Conservation (phyloP, 37 sponge, comb jelly and placozoan species). For the Cliona cf. orientalis region DNA sequence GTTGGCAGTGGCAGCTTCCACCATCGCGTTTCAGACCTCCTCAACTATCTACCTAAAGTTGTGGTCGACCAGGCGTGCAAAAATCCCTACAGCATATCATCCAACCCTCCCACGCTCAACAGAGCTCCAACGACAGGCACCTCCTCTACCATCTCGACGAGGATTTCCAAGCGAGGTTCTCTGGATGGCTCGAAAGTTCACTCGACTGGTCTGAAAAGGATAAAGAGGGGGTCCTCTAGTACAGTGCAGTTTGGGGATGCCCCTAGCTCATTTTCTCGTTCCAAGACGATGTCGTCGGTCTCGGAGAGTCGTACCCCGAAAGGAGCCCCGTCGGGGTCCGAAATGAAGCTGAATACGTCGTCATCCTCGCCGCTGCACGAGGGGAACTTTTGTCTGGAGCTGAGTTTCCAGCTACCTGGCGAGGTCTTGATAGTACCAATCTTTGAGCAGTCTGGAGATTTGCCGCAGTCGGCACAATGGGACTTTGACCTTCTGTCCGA, state of each 20-base stretch:
- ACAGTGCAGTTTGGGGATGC: too few relatives aligned
- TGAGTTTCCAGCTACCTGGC: constrained; percentile 13
- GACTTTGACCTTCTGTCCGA: constrained; percentile 51
- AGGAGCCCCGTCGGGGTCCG: background rate
- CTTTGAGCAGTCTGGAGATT: background rate
- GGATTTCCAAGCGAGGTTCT: too few relatives aligned
- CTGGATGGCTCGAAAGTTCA: too few relatives aligned
- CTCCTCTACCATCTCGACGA: too few relatives aligned
- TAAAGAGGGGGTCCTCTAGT: too few relatives aligned
- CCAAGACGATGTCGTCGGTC: background rate
- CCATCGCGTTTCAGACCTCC: background rate
- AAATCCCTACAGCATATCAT: constrained; percentile 21
- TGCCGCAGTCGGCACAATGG: background rate
- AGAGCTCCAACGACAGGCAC: too few relatives aligned
- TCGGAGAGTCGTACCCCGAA: background rate
- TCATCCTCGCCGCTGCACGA: background rate
- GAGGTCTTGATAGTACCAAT: constrained; percentile 50
- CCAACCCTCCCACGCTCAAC: constrained; percentile 1
- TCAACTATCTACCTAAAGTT: background rate
- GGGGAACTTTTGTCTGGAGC: background rate
- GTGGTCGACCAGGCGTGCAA: constrained; percentile 15
- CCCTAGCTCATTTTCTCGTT: too few relatives aligned
- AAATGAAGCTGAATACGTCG: background rate
- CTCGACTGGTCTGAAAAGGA: too few relatives aligned
- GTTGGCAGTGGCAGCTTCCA: constrained; percentile 2